A percentile compares a stretch with the other conserved stretches of the same genome.
phyloP scores from a whole-genome alignment of 2,113 vertebrate species.

The Dascyllus trimaculatus region DNA sequence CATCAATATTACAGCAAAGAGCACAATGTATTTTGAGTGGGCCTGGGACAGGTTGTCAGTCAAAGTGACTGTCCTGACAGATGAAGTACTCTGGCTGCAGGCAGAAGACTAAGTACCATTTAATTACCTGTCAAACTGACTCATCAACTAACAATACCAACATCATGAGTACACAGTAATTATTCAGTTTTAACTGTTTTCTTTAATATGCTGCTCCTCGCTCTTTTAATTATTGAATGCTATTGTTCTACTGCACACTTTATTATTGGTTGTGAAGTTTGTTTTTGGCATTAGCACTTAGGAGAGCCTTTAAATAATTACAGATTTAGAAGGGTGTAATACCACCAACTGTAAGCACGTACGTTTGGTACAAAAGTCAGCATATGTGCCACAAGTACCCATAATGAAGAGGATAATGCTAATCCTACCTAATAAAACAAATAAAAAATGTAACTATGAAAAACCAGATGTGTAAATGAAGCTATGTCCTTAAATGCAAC shows the following conservation, averaged over 20 bases:
- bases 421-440: no score
- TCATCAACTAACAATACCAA: constrained; percentile 55
- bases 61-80: constrained; percentile 59
- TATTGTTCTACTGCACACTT: background rate
- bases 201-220: constrained; percentile 9
- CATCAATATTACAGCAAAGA: constrained; percentile 60
- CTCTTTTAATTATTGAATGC: constrained; percentile 3
- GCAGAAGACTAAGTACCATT: constrained; percentile 58
- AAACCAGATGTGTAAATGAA: no score
- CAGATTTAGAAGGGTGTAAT: background rate
- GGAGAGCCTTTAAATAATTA: background rate
- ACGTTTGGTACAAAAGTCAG: background rate
- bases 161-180: constrained; percentile 36
- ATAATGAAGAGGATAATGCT: no score
- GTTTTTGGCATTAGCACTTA: background rate
- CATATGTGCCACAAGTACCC: no score
- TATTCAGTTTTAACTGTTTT: constrained; percentile 28
- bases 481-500: no score
- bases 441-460: no score
- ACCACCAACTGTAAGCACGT: background rate
- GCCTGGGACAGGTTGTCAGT: constrained; percentile 57
- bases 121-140: constrained; percentile 70
- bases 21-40: constrained; percentile 59
- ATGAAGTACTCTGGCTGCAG: constrained; percentile 44
- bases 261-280: background rate